Base-by-base conservation (phyloP, 1,140 invertebrate species). In the Papilio machaon region DNA sequence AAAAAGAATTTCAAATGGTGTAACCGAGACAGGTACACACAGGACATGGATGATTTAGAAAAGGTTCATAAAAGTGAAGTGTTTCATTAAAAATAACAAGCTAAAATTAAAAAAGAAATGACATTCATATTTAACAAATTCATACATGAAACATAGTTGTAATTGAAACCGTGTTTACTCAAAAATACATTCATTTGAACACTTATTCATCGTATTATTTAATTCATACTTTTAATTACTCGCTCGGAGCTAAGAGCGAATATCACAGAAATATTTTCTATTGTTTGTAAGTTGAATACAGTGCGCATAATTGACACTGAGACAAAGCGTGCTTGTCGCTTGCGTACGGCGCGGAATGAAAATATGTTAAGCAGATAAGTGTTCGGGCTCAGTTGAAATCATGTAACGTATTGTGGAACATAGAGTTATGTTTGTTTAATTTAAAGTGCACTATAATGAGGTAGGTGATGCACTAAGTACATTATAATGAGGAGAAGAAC, bases 221-320 rank as follows among this genome's bases (percentile, higher is more conserved):
- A 35, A 77, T 76, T 76, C 74, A 52, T 35, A 76, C n/a, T 60
- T 77, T 77, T 77, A 78, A 78, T 78, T 78, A 60, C n/a, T 58
- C 75, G 49, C 11, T 13, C 23, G 19, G 35, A 35, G 76, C 30
- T 54, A 49, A 54, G 76, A 78, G 54, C 35, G 23, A 49, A 52
- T 76, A 11, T 54, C 74, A 76, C 13, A 70, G 74, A 19, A 10
- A 76, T 52, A 78, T 78, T 78, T 76, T 78, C 76, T 60, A 43
- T 78, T 78, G 76, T 78, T 78, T 78, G 35, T 78, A 43, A 17
- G 3, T 76, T 43, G 52, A 78, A 78, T 60, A 54, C 76, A 60
- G n/a, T 77, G 52, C 35, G 76, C 54, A 60, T 78, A 60, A 78
- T 78, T 78, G 76, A 60, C 76, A 60, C 15, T 60, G 35, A 19